These are phyloP conservation scores for Virgularia gustaviana DNA, from an alignment of 92 coral and sea anemone species.

Conservation along the genomic window DNA sequence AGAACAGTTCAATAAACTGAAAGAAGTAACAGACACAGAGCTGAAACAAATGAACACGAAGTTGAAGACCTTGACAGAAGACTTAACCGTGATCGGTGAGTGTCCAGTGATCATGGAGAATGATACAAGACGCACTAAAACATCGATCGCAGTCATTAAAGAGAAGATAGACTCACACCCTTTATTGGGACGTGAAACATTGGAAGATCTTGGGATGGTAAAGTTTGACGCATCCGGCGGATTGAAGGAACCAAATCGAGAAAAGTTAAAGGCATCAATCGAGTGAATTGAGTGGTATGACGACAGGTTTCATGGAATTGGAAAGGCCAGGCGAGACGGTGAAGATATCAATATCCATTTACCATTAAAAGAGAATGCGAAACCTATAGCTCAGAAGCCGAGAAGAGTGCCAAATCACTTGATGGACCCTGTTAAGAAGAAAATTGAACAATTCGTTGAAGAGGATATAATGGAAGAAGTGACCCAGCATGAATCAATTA, in stretches of 20 bases:
- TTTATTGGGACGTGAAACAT: slow-evolving; percentile 37
- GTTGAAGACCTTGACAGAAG: slow-evolving; percentile 46
- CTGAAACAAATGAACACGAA: slow-evolving; percentile 16
- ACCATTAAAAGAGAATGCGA: neutral
- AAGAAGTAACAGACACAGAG: neutral
- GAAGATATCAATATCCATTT: slow-evolving; percentile 34
- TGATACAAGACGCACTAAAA: slow-evolving; percentile 29
- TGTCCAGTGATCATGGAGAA: slow-evolving; percentile 39
- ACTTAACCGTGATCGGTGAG: slow-evolving; percentile 47
- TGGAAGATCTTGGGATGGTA: slow-evolving; percentile 53
- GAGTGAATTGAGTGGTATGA: slow-evolving; percentile 2
- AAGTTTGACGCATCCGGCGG: slow-evolving; percentile 50
- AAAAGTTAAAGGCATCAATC: slow-evolving; percentile 3
- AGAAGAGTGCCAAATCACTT: slow-evolving; percentile 51
- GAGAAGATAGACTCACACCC: slow-evolving; percentile 56
- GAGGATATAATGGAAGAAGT: slow-evolving; percentile 30
- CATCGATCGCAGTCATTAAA: slow-evolving; percentile 35
- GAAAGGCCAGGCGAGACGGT: slow-evolving; percentile 38
- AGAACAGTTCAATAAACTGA: slow-evolving; percentile 31
- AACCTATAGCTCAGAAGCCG: slow-evolving; percentile 37
- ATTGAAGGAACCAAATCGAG: slow-evolving; percentile 42
- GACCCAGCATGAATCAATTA: slow-evolving; percentile 28
- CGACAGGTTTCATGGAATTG: slow-evolving; percentile 31
- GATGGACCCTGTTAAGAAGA: slow-evolving; percentile 48
- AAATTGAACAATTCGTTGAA: slow-evolving; percentile 42